phyloP scores from a whole-genome alignment of 2,888 invertebrate genomes.

The Oxycera nigricornis region DNA sequence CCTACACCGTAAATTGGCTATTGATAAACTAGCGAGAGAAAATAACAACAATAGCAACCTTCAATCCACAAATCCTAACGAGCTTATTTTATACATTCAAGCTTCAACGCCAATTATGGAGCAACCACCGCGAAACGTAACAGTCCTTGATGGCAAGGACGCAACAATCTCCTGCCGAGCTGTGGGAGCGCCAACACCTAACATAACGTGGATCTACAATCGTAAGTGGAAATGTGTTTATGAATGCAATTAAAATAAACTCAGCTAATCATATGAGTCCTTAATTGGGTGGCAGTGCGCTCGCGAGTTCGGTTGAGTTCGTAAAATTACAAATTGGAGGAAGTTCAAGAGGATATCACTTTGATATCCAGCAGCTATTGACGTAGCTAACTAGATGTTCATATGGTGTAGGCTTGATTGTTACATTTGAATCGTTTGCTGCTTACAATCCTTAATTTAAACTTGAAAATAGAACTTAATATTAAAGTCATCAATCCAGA shows the following conservation, averaged over 20 bases:
- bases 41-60: too few species aligned
- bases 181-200: slow-evolving; percentile 89
- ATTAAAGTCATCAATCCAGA: too few species aligned
- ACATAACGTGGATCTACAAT: slow-evolving; percentile 90
- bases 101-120: slow-evolving; percentile 90
- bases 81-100: slow-evolving; percentile 61
- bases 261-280: background rate
- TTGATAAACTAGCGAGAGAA: slow-evolving; percentile 49
- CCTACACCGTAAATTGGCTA: slow-evolving; percentile 33
- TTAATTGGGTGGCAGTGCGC: too few species aligned
- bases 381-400: too few species aligned
- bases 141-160: slow-evolving; percentile 92
- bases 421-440: too few species aligned
- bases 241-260: slow-evolving; percentile 15
- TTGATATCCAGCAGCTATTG: too few species aligned
- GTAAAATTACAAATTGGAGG: too few species aligned
- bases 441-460: too few species aligned
- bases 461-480: too few species aligned
- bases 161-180: slow-evolving; percentile 87
- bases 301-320: too few species aligned
- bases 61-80: slow-evolving; percentile 49
- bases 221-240: slow-evolving; percentile 67
- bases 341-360: too few species aligned
- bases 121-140: slow-evolving; percentile 81
- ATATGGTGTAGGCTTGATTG: too few species aligned